phyloP scores from a whole-genome alignment of 2,888 invertebrate species.

The Xestobium rufovillosum region DNA sequence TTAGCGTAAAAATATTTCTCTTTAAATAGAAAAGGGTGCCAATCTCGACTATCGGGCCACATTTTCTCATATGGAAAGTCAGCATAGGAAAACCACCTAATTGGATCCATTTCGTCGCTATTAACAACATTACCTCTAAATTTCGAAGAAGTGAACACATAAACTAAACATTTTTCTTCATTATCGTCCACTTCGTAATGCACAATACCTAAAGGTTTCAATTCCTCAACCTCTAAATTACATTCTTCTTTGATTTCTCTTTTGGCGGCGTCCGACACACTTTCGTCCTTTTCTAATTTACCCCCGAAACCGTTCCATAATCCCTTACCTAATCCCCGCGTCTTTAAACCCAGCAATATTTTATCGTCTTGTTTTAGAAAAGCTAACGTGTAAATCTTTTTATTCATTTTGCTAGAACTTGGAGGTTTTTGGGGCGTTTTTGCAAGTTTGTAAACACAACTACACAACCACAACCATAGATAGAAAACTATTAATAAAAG shows the following conservation, averaged over 20 bases:
- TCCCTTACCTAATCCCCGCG: constrained; percentile 62
- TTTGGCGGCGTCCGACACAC: constrained; percentile 53
- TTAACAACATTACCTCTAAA: background rate
- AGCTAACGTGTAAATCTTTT: constrained; percentile 39
- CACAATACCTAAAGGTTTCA: constrained; percentile 54
- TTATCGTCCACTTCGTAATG: constrained; percentile 59
- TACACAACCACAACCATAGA: too few relatives aligned
- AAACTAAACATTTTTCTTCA: constrained; percentile 53
- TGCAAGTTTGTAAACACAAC: too few relatives aligned
- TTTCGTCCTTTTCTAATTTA: constrained; percentile 61
- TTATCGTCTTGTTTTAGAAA: constrained; percentile 38
- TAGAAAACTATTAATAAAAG: too few relatives aligned
- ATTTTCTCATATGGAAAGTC: constrained; percentile 41
- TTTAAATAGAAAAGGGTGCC: constrained; percentile 59
- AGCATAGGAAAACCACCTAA: constrained; percentile 17
- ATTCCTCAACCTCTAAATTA: constrained; percentile 36
- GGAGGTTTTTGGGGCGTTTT: too few relatives aligned
- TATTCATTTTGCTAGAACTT: too few relatives aligned
- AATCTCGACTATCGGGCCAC: constrained; percentile 63
- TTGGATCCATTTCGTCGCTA: constrained; percentile 21
- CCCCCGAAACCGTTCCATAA: constrained; percentile 77
- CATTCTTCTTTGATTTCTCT: constrained; percentile 64
- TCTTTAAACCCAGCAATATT: constrained; percentile 61
- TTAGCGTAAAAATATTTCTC: constrained; percentile 47
- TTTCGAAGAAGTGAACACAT: constrained; percentile 36